Evolutionary conservation across 2,888 invertebrate genomes (phyloP).

Genomic region (Xiphydria camelus): DNA sequence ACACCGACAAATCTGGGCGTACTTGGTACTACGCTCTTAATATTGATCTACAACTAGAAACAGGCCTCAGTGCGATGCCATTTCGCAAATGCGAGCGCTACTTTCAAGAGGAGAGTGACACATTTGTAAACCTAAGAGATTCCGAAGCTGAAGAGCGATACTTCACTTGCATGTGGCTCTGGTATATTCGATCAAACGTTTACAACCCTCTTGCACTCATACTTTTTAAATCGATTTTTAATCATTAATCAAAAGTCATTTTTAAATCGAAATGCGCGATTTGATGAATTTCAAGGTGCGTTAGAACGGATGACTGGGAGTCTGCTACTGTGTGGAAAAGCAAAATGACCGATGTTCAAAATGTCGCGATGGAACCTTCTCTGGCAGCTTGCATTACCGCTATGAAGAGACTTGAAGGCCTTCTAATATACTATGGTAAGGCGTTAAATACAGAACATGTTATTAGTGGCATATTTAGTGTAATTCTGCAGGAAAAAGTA

Average conservation of each 20-base stretch:
- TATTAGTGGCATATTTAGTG: too few species aligned
- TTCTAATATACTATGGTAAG: slow-evolving; percentile 61
- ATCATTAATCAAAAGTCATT: slow-evolving; percentile 4
- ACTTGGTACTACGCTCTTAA: slow-evolving; percentile 67
- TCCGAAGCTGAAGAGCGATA: slow-evolving; percentile 63
- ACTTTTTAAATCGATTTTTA: slow-evolving; percentile 7
- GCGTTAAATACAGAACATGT: slow-evolving; percentile 50
- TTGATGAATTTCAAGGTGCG: slow-evolving; percentile 54
- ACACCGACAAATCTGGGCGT: slow-evolving; percentile 57
- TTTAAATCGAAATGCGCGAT: slow-evolving; percentile 1
- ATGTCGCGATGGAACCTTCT: slow-evolving; percentile 43
- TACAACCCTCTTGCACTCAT: too few species aligned
- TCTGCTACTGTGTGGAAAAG: slow-evolving; percentile 62
- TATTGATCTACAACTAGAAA: slow-evolving; percentile 64
- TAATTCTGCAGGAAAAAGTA: too few species aligned
- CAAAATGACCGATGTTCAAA: slow-evolving; percentile 52
- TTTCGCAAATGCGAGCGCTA: slow-evolving; percentile 61
- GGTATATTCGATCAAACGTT: too few species aligned
- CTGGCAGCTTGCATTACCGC: slow-evolving; percentile 57
- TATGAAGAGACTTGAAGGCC: slow-evolving; percentile 63
- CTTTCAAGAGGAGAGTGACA: slow-evolving; percentile 62
- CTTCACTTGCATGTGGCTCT: slow-evolving; percentile 65
- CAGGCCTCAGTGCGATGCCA: slow-evolving; percentile 62
- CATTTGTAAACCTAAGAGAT: slow-evolving; percentile 56
- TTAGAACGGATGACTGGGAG: slow-evolving; percentile 65